phyloP scores from a whole-genome alignment of 1,140 invertebrate genomes.

The Maniola jurtina region DNA sequence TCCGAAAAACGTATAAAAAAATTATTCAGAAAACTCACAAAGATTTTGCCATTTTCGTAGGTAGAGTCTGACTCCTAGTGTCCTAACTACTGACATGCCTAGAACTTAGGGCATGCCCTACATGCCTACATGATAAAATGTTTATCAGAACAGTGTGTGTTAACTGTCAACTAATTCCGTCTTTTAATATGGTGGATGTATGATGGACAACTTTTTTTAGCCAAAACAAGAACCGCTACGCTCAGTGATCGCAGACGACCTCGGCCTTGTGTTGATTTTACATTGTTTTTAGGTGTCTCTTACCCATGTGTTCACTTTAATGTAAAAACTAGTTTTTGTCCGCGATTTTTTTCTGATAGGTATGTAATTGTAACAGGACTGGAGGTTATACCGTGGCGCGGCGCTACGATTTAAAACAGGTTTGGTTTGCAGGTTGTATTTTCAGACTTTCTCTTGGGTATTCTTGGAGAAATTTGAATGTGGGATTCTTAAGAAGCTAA shows the following conservation, averaged over 20 bases:
- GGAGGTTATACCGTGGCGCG: too few relatives aligned
- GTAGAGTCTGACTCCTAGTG: too few relatives aligned
- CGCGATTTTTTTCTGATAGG: neutral
- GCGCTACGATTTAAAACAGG: neutral
- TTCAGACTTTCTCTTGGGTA: neutral
- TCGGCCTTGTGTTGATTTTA: slow-evolving; percentile 40
- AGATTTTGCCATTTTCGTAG: too few relatives aligned
- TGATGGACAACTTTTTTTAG: slow-evolving; percentile 10
- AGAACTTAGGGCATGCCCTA: too few relatives aligned
- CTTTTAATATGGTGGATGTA: too few relatives aligned
- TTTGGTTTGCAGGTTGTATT: neutral
- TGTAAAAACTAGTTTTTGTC: neutral
- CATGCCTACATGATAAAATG: too few relatives aligned
- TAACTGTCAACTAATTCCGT: neutral
- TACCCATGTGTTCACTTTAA: neutral
- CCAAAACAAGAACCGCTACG: slow-evolving; percentile 19
- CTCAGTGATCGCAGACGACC: slow-evolving; percentile 33
- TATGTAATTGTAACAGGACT: too few relatives aligned
- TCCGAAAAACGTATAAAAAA: too few relatives aligned
- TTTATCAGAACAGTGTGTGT: too few relatives aligned
- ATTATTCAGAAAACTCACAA: too few relatives aligned
- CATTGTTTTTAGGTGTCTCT: slow-evolving; percentile 29
- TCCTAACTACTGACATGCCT: too few relatives aligned
- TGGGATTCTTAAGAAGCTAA: neutral
- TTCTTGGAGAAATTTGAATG: too few relatives aligned